A percentile compares a stretch with the other conserved stretches of the same genome.
These are phyloP conservation scores for Felis chaus DNA, from an alignment of 2,113 vertebrate species.

Conservation along the genomic window DNA sequence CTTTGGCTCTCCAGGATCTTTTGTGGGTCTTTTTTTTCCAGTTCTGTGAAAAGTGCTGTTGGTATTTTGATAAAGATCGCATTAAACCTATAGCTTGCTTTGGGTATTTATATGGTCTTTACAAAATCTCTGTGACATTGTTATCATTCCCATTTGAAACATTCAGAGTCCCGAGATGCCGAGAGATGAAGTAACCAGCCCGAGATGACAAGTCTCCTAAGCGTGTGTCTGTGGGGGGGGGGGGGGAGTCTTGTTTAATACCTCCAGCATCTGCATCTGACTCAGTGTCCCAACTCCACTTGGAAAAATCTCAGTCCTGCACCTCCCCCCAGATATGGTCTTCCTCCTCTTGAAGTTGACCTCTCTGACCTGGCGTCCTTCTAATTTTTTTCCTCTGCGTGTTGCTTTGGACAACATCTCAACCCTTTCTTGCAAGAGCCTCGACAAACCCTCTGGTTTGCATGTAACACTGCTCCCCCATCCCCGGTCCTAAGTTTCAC, in stretches of 20 bases:
- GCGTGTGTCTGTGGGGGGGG: too few species aligned
- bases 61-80: background rate
- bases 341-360: background rate
- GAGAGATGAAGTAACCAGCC: background rate
- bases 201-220: background rate
- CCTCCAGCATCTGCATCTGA: background rate
- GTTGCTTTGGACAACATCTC: background rate
- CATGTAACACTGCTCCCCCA: background rate
- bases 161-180: background rate
- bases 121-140: background rate
- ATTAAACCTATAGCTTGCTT: background rate
- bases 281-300: background rate
- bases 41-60: background rate
- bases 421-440: background rate
- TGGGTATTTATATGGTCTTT: background rate
- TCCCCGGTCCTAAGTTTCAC: background rate
- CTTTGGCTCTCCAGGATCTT: background rate
- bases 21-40: background rate
- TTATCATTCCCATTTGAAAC: background rate
- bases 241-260: background rate
- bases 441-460: background rate
- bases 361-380: background rate
- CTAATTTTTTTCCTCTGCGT: background rate
- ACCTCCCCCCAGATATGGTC: background rate
- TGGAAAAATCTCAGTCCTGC: background rate